These are phyloP conservation scores for Macheiramphus alcinus DNA, from an alignment of 2,113 vertebrate genomes.

Conservation along the genomic window DNA sequence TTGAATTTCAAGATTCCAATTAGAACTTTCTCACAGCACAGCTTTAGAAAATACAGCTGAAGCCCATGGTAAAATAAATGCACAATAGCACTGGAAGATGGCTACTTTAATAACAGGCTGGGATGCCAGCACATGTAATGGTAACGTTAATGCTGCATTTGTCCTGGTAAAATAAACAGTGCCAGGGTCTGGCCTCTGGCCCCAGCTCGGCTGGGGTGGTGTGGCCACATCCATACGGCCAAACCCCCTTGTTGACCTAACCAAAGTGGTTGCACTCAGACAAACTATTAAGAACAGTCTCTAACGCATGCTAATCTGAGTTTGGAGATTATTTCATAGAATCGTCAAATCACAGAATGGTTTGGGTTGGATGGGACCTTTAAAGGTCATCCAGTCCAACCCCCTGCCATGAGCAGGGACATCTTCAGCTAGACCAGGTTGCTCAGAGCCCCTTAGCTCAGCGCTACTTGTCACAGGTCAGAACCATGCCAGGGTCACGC, in stretches of 20 bases:
- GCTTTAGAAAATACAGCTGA: background rate
- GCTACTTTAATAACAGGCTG: background rate
- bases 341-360: background rate
- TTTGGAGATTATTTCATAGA: background rate
- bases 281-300: background rate
- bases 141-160: background rate
- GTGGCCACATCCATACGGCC: background rate
- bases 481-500: background rate
- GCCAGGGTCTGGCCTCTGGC: background rate
- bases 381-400: background rate
- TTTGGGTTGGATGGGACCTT: background rate
- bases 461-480: background rate
- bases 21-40: constrained; percentile 5
- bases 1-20: constrained; percentile 10
- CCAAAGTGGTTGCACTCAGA: background rate
- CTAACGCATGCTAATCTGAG: background rate
- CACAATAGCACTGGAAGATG: background rate
- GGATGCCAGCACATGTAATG: background rate
- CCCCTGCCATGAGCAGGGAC: background rate
- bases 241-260: background rate
- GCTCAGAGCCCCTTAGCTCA: background rate
- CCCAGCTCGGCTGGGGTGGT: background rate
- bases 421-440: background rate
- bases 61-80: background rate
- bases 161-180: background rate